These are phyloP conservation scores for Zaprionus lachaisei DNA, from an alignment of 1,140 invertebrate species.

Conservation along the genomic window DNA sequence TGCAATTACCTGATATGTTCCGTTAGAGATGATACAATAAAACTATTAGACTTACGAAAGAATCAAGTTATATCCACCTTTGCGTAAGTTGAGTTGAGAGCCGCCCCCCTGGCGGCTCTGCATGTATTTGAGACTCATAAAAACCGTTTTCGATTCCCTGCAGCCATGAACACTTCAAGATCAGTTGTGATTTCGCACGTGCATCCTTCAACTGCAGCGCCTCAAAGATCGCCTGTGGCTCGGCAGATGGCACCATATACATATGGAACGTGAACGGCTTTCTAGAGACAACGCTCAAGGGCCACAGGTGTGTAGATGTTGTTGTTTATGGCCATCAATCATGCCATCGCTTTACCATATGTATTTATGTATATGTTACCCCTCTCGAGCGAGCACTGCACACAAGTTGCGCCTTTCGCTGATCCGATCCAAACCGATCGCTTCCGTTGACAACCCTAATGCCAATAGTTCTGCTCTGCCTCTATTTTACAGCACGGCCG, in stretches of 20 bases:
- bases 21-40: conserved; percentile 97
- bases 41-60: conserved; percentile 96
- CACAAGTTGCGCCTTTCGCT: conserved; percentile 9
- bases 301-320: conserved; percentile 91
- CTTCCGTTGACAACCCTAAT: conserved; percentile 40
- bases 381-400: conserved; percentile 6
- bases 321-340: conserved; percentile 13
- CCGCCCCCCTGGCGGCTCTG: no score
- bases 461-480: conserved; percentile 61
- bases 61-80: conserved; percentile 96
- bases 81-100: conserved; percentile 87
- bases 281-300: conserved; percentile 93
- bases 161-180: conserved; percentile 97
- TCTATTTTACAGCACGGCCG: conserved; percentile 89
- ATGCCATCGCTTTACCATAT: conserved; percentile 8
- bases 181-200: conserved; percentile 96
- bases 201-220: conserved; percentile 96
- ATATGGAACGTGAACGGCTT: conserved; percentile 95
- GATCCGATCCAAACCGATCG: neutral
- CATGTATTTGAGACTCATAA: neutral
- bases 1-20: conserved; percentile 95
- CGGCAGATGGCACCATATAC: conserved; percentile 94
- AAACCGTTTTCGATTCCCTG: conserved; percentile 41
- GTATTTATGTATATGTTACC: conserved; percentile 1
- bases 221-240: conserved; percentile 94